Evolutionary conservation across 1,140 invertebrate genomes (phyloP), one percentile per base, ranked within the genome.

Genomic region (Rhizoglyphus robini): DNA sequence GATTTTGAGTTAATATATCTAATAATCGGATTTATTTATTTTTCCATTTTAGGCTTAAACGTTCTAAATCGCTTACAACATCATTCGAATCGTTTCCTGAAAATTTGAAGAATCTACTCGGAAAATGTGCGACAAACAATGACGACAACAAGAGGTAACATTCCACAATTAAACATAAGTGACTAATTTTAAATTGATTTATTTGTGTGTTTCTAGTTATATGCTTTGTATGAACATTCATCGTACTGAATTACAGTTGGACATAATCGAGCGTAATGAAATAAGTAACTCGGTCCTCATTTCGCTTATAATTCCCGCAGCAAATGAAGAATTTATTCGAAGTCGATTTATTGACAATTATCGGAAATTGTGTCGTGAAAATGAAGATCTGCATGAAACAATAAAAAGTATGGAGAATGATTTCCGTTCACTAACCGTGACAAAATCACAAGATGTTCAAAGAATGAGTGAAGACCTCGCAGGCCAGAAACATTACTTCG

Each of bases 321-420:
- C 63, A 34, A 51, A 32, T 49, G 46, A 64, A 64, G 63, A 64
- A 30, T 49, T 51, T 38, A 57, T 64, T 29, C 38, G 46, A 31
- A 49, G 18, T 13, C 32, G 31, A 15, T 64, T 3, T 30, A 18
- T 5, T 32, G 18, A 48, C 1, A 51, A 18, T 48, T 51, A 49
- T 57, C 63, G 51, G n/a, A 64, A 57, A 36, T 51, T 48, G 25
- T 23, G 27, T 15, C 8, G 4, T 34, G 63, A 64, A 51, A 64
- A 49, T 29, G 41, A 64, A 51, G 1, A n/a, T 31, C 46, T 64
- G 2, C 20, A 51, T 23, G 29, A 4, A 20, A 48, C 27, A 29
- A 27, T 64, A 2, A 1, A 27, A 1, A 27, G 23, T 4, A 30
- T 64, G 1, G 63, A 64, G 51, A 4, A 20, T 11, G 5, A 49